Percentiles rank a stretch among this genome's conserved stretches.
Conservation (phyloP, 2,113 vertebrate genomes). For the Beaufortia kweichowensis region DNA sequence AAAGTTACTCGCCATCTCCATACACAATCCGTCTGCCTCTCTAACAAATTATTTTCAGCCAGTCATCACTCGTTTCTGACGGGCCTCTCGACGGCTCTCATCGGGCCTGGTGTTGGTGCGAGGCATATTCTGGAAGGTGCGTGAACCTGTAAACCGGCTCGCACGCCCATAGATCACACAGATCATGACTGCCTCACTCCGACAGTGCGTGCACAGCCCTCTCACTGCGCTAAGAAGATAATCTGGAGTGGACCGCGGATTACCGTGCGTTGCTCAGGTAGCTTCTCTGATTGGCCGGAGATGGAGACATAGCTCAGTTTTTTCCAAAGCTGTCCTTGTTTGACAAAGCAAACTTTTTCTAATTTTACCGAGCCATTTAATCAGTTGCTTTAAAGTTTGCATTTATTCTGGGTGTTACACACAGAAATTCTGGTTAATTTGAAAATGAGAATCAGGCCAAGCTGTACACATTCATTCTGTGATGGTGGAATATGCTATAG, state of each 20-base stretch:
- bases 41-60: neutral
- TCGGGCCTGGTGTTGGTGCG: neutral
- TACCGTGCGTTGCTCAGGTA: slow-evolving; percentile 68
- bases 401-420: neutral
- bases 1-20: neutral
- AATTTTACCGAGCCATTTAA: slow-evolving; percentile 59
- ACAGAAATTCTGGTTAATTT: neutral
- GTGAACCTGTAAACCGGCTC: slow-evolving; percentile 4
- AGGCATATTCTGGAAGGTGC: slow-evolving; percentile 11
- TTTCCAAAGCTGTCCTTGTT: slow-evolving; percentile 60
- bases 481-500: slow-evolving; percentile 6
- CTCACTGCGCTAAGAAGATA: slow-evolving; percentile 84
- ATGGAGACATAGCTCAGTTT: slow-evolving; percentile 42
- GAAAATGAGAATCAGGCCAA: neutral
- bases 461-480: neutral
- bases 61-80: neutral
- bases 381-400: neutral
- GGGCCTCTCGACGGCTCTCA: neutral
- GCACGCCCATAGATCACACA: slow-evolving; percentile 22
- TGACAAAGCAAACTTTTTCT: slow-evolving; percentile 61
- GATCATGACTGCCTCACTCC: slow-evolving; percentile 40
- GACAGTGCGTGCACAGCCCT: slow-evolving; percentile 34
- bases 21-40: neutral
- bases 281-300: slow-evolving; percentile 62
- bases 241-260: slow-evolving; percentile 75